Conservation (phyloP, 2,888 invertebrate species). For the Spatulosminthurus flaviceps region DNA sequence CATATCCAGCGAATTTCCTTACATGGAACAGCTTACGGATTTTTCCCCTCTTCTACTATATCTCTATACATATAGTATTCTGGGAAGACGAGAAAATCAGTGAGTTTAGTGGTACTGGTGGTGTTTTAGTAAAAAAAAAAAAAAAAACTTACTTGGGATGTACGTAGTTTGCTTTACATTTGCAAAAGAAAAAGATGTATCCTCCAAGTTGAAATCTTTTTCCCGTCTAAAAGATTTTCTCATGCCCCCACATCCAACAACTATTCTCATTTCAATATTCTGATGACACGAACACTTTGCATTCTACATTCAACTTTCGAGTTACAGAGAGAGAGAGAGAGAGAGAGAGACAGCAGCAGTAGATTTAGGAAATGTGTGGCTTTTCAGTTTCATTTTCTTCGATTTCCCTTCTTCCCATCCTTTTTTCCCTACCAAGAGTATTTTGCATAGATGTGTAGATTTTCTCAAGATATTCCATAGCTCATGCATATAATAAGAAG, state of each 20-base stretch:
- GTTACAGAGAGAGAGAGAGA: no score
- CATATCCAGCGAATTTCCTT: slow-evolving; percentile 12
- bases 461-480: no score
- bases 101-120: not conserved
- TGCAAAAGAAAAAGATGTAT: no score
- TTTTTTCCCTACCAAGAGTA: no score
- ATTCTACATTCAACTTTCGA: not conserved
- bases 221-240: slow-evolving; percentile 31
- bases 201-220: slow-evolving; percentile 1
- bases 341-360: not conserved
- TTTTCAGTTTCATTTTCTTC: slow-evolving; percentile 22
- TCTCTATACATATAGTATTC: no score
- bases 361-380: slow-evolving; percentile 21
- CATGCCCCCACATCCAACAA: slow-evolving; percentile 16
- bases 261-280: slow-evolving; percentile 40
- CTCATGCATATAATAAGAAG: no score
- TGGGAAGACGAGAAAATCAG: slow-evolving; percentile 8
- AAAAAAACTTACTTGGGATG: no score
- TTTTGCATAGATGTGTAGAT: no score
- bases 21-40: not conserved
- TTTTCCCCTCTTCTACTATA: not conserved
- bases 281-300: not conserved
- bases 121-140: no score
- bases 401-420: not conserved
- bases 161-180: no score